Percentiles rank a stretch among this genome's conserved stretches.
Conservation (phyloP, 2,797 vertebrate species). For the Enteromius trimaculatus region DNA sequence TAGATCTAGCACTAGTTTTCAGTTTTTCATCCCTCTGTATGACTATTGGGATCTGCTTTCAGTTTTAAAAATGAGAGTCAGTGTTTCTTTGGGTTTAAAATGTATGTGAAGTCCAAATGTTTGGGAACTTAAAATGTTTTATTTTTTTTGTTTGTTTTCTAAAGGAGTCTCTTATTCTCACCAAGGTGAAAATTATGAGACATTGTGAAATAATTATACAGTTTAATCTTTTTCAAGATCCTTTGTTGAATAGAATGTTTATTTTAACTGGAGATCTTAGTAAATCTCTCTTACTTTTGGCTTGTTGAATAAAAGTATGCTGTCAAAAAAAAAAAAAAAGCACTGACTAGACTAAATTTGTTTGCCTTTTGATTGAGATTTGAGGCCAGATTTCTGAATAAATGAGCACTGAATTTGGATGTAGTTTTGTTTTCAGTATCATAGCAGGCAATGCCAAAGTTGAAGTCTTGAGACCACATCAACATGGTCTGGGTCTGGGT, state of each 20-base stretch:
- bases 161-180: no score
- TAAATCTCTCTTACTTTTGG: not conserved
- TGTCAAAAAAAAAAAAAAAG: not conserved
- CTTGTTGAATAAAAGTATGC: not conserved
- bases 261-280: not conserved
- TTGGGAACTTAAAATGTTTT: not conserved
- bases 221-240: not conserved
- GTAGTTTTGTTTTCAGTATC: not conserved
- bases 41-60: not conserved
- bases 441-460: not conserved
- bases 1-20: not conserved
- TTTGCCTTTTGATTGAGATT: not conserved
- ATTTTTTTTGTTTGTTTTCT: no score
- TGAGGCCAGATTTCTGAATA: not conserved
- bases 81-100: conserved; percentile 3
- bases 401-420: not conserved
- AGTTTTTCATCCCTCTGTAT: not conserved
- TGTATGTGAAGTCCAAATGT: not conserved
- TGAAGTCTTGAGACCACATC: conserved; percentile 43
- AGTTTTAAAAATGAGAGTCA: not conserved
- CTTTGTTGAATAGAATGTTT: not conserved
- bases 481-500: conserved; percentile 46
- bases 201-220: not conserved
- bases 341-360: not conserved
- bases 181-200: no score